Conservation (phyloP, 2,113 vertebrate species). For the Ivindomyrus marchei region DNA sequence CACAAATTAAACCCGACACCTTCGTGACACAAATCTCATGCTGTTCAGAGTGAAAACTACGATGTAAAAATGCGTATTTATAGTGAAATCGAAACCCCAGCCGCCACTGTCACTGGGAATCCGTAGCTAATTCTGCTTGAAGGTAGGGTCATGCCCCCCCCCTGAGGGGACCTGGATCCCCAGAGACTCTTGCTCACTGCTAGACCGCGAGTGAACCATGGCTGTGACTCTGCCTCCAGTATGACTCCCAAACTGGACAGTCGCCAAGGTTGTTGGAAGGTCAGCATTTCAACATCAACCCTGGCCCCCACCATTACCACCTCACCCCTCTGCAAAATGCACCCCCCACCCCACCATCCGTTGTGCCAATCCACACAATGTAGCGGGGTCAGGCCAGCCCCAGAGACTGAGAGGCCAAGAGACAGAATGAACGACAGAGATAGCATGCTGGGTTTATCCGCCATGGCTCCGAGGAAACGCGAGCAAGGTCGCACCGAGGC, state of each 20-base stretch:
- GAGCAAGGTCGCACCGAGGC: slow-evolving; percentile 45
- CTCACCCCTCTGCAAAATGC: slow-evolving; percentile 13
- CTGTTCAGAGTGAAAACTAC: background rate
- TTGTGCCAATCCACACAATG: slow-evolving; percentile 33
- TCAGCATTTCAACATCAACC: slow-evolving; percentile 23
- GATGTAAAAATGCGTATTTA: background rate
- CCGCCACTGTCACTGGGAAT: background rate
- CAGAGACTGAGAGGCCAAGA: background rate
- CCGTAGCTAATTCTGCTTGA: background rate
- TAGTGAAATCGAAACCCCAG: background rate
- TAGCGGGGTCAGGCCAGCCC: background rate
- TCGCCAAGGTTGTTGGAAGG: slow-evolving; percentile 42
- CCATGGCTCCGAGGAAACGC: slow-evolving; percentile 39
- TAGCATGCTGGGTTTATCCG: slow-evolving; percentile 40
- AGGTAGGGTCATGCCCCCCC: background rate
- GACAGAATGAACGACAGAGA: background rate
- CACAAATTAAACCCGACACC: background rate
- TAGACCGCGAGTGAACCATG: background rate
- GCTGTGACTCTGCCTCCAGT: slow-evolving; percentile 22
- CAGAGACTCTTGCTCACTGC: background rate
- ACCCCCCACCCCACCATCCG: slow-evolving; percentile 8
- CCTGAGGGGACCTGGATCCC: background rate
- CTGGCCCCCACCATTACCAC: background rate
- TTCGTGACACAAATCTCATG: background rate
- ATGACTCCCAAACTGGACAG: slow-evolving; percentile 35